Base-by-base conservation (phyloP, 2,113 vertebrate species). In the Aspiorhynchus laticeps region DNA sequence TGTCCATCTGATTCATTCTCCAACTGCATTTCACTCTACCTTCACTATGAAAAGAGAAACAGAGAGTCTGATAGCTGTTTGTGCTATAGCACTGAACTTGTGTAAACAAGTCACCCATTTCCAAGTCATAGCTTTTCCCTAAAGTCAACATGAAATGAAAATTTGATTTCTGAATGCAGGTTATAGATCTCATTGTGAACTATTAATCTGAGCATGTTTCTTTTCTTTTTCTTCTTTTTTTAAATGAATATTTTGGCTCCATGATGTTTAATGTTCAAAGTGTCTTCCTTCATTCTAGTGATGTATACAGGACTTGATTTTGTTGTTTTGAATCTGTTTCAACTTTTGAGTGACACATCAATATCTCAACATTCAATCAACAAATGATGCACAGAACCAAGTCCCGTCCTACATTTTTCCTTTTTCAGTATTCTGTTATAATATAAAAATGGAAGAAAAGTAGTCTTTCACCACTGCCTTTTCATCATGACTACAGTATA, bases 1-100 rank as follows among this genome's bases (percentile, higher is more conserved):
- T 77, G 43, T 84, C 63, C 36, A 26, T 71, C 36, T 71, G 28
- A 88, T 82, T 46, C 36, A 86, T 69, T 78, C 65, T 61, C 31
- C 17, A 15, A 12, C 75, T 53, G 56, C 75, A 38, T 11, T 63
- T 38, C 46, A 0, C 28, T 59, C 7, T 28, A 10, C 31, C 0
- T 46, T 46, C 3, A 43, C 38, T 38, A 38, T 43, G 36, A 19
- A n/a, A 65, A 21, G 59, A 48, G 26, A 63, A 63, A 28, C 28
- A 1, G 26, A 24, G 41, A 33, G 63, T 33, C 38, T 28, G 69
- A 56, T 28, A 17, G 28, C 26, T 10, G 14, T n/a, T 61, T 0
- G 33, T 14, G 31, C 26, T 75, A 28, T 28, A 19, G 53, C 24
- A 41, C 53, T 76, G 63, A 33, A 36, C 48, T n/a, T 26, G 31